phyloP scores from a whole-genome alignment of 2,888 invertebrate species.

The Mamestra brassicae region DNA sequence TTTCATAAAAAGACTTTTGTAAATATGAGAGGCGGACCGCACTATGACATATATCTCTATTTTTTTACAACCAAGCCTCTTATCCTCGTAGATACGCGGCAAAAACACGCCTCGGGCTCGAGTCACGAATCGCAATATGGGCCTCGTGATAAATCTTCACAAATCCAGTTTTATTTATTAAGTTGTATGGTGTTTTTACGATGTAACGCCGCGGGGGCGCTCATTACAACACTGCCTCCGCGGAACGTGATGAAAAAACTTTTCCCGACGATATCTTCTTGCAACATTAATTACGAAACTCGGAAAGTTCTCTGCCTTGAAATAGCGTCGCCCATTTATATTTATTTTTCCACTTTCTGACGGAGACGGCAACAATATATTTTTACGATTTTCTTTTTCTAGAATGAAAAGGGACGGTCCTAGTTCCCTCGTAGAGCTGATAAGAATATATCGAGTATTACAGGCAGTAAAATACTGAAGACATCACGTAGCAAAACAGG shows the following conservation, averaged over 20 bases:
- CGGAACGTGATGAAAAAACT: slow-evolving; percentile 88
- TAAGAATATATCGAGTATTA: slow-evolving; percentile 87
- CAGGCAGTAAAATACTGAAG: slow-evolving; percentile 86
- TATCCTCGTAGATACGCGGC: slow-evolving; percentile 75
- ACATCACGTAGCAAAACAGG: slow-evolving; percentile 88
- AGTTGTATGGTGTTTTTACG: slow-evolving; percentile 90
- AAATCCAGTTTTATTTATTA: slow-evolving; percentile 90
- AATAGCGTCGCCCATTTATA: slow-evolving; percentile 75
- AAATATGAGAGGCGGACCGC: slow-evolving; percentile 80
- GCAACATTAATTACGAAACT: slow-evolving; percentile 89
- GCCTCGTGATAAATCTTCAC: slow-evolving; percentile 88
- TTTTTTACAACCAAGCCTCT: slow-evolving; percentile 78
- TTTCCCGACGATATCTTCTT: slow-evolving; percentile 87
- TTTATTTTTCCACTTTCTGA: slow-evolving; percentile 74
- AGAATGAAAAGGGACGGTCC: slow-evolving; percentile 79
- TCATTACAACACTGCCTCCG: slow-evolving; percentile 84
- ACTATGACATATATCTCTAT: slow-evolving; percentile 82
- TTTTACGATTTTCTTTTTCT: slow-evolving; percentile 84
- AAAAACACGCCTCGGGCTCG: slow-evolving; percentile 80
- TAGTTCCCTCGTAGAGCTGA: slow-evolving; percentile 79
- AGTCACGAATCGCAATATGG: slow-evolving; percentile 86
- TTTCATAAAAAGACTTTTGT: slow-evolving; percentile 81
- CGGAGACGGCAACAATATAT: slow-evolving; percentile 72
- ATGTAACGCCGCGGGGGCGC: slow-evolving; percentile 85
- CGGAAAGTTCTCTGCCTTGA: slow-evolving; percentile 74